Conservation (phyloP, 1,140 invertebrate species). For the Mercenaria mercenaria region DNA sequence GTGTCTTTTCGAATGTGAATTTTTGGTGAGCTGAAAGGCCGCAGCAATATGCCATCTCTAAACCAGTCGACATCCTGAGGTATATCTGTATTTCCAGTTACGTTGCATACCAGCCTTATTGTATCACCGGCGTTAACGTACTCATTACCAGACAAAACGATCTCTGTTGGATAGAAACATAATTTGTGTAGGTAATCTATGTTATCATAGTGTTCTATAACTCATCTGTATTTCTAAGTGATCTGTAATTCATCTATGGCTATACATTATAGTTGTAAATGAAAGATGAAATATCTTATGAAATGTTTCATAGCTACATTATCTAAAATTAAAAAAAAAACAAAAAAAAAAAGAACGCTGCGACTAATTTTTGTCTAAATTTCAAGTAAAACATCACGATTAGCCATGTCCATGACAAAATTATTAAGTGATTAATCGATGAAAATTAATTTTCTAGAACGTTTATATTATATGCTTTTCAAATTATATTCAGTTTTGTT, state of each 20-base stretch:
- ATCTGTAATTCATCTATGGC: neutral
- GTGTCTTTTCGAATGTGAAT: constrained; percentile 43
- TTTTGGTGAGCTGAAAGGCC: constrained; percentile 5
- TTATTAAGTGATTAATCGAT: too few species aligned
- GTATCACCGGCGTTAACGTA: constrained; percentile 77
- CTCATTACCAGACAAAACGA: constrained; percentile 76
- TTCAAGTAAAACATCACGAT: too few species aligned
- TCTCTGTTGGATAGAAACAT: constrained; percentile 69
- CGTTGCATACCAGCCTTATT: constrained; percentile 78
- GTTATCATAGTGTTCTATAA: neutral
- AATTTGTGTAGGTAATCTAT: too few species aligned
- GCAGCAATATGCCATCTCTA: constrained; percentile 72
- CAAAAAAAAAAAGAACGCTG: too few species aligned
- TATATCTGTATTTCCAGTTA: constrained; percentile 77
- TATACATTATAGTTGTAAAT: neutral
- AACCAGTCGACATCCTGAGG: constrained; percentile 83
- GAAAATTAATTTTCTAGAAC: too few species aligned
- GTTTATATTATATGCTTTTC: too few species aligned
- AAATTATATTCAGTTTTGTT: too few species aligned
- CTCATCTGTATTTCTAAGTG: neutral
- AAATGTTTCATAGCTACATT: too few species aligned
- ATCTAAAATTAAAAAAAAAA: too few species aligned
- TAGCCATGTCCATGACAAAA: too few species aligned
- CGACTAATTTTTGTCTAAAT: too few species aligned
- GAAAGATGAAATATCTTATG: too few species aligned